Base-by-base conservation (phyloP, 2,888 invertebrate genomes). In the Clitarchus hookeri region DNA sequence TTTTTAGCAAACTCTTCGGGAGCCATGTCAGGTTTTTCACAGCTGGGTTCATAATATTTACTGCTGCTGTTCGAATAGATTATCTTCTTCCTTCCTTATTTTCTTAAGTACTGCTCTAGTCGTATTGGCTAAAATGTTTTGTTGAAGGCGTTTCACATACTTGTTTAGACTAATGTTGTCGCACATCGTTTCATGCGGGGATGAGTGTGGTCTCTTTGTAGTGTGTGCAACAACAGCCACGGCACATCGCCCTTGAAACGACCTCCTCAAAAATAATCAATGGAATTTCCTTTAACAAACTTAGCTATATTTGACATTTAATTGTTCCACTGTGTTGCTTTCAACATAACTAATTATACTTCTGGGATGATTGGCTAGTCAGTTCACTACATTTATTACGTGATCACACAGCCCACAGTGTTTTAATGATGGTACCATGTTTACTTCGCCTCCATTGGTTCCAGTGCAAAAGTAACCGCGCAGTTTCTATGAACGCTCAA, bases 301-400 rank as follows among this genome's bases (percentile, higher is more conserved):
- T 86, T 86, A 36, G 78, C 86, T 11, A 85, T 78, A 25, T 27
- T 26, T n/a, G 13, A 83, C 16, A 36, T 86, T 86, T 23, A 48
- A 85, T 19, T 78, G 85, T 44, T 85, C 86, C 2, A 84, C 86
- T 27, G 23, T 23, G 54, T 87, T 87, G 23, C 65, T 87, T n/a
- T 77, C 84, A 19, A 87, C 85, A 85, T 86, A 77, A 44, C 26
- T 53, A 77, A 87, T 85, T 27, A 87, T 25, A 77, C 86, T 86
- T 36, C 84, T 36, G 2, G 86, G 48, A 54, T 87, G 84, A 4
- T 85, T 78, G 27, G 79, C 82, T 9, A 87, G 44, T 19, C 85
- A 16, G 53, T 85, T 65, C 12, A 48, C 65, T 26, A 26, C 78
- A 1, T 26, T 84, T n/a, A 36, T 36, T 8, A 86, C 65, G 19